These are phyloP conservation scores for Philotrypesis tridentata DNA, from an alignment of 1,140 invertebrate species.

Conservation along the genomic window DNA sequence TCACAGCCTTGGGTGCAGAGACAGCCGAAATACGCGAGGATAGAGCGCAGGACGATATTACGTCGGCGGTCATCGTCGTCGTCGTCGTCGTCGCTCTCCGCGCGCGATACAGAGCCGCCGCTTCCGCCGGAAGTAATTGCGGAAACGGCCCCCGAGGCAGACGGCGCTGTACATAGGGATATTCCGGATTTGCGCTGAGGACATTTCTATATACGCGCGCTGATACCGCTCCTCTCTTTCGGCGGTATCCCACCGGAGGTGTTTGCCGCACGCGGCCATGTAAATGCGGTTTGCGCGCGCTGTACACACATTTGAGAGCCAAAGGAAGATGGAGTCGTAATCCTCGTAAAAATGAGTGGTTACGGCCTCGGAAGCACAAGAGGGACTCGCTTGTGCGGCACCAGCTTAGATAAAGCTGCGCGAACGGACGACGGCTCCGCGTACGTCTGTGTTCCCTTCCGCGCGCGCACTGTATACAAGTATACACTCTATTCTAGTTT, in stretches of 20 bases:
- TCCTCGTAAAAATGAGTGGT: neutral
- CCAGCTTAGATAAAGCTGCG: neutral
- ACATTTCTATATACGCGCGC: neutral
- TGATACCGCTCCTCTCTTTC: neutral
- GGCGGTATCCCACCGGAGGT: neutral
- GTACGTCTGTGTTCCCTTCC: neutral
- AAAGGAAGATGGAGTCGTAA: neutral
- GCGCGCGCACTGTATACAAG: neutral
- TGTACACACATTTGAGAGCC: neutral
- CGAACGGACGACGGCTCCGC: too few species aligned
- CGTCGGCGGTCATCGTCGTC: neutral
- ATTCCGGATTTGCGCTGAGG: neutral
- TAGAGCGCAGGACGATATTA: neutral
- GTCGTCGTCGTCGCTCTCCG: too few species aligned
- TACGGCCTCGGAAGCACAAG: neutral
- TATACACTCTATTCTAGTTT: neutral
- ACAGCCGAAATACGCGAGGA: neutral
- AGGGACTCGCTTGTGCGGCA: too few species aligned
- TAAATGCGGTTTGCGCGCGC: neutral
- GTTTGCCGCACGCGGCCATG: neutral
- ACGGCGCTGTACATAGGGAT: neutral
- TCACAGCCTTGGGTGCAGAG: neutral
- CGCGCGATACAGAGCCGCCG: constrained; percentile 1
- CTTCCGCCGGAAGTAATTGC: constrained; percentile 35
- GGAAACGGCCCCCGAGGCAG: constrained; percentile 16